Evolutionary conservation across 2,113 vertebrate genomes (phyloP), one percentile per base, ranked within the genome.

Genomic region (Spermophilus dauricus): DNA sequence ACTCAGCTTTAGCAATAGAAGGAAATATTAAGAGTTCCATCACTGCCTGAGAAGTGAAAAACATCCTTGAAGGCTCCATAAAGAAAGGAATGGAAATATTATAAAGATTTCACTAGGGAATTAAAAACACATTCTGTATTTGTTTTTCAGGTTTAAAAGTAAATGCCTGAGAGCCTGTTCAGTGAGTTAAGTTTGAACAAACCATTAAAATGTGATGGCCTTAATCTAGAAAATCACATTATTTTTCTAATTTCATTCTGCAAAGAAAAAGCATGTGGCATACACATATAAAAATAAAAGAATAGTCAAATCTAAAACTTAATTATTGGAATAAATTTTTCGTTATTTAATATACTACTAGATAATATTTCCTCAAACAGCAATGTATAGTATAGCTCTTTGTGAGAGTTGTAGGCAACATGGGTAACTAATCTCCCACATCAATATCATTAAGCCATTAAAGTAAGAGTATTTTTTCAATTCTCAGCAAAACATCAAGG

Each of bases 11-110:
- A 92, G 87, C 65, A 85, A 77, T n/a, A 53, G 95, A 95, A 93
- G 89, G 37, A 92, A 97, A 97, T 97, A 96, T 94, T 94, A 97
- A 93, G 94, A 96, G 65, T 85, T 94, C 70, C 80, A 85, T 97
- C 89, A 96, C 18, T 86, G 86, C 83, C 89, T 89, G 84, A 85
- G 75, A 97, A 75, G 80, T 96, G 48, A 96, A 96, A 97, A 92
- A 78, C 45, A 69, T 92, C 93, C 97, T 67, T 87, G 85, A 97
- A 97, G 84, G 20, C 86, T 93, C 70, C 86, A 95, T 94, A 97
- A 95, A 89, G 24, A 58, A 80, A 94, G 67, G 26, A 90, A 86
- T 69, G 32, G 69, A 97, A 96, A 96, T 90, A 91, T 93, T 70
- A 96, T 84, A 85, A 84, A 95, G 76, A 87, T 65, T 75, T 97